These are phyloP conservation scores for Drosophila cracens DNA, from an alignment of 2,888 invertebrate species.

Conservation along the genomic window DNA sequence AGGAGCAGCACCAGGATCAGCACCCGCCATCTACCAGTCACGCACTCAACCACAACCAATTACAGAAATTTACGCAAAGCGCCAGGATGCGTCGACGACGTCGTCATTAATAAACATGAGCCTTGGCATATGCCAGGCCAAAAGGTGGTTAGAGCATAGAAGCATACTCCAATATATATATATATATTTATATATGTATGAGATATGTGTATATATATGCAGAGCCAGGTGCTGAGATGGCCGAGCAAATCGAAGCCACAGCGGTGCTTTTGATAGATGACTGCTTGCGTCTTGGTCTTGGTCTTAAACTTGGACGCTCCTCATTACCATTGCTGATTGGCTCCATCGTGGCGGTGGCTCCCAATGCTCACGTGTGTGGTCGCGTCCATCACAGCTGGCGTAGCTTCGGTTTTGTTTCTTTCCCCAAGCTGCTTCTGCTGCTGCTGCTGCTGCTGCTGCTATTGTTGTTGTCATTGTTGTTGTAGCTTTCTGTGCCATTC, in stretches of 20 bases:
- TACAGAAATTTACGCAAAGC: constrained; percentile 75
- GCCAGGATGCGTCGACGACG: constrained; percentile 62
- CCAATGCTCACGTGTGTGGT: constrained; percentile 66
- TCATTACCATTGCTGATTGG: constrained; percentile 76
- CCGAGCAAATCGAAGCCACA: constrained; percentile 60
- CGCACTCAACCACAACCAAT: constrained; percentile 75
- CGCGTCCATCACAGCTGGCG: constrained; percentile 69
- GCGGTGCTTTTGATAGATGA: constrained; percentile 74
- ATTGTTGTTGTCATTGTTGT: constrained; percentile 30
- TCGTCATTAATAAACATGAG: constrained; percentile 76
- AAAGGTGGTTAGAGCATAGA: constrained; percentile 32
- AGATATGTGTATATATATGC: neutral
- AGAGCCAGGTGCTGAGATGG: constrained; percentile 47
- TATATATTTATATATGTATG: neutral
- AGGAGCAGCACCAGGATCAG: constrained; percentile 13
- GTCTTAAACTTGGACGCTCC: constrained; percentile 50
- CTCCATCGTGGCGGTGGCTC: constrained; percentile 48
- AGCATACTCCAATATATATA: constrained; percentile 6
- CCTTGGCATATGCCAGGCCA: constrained; percentile 41
- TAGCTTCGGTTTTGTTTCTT: constrained; percentile 38
- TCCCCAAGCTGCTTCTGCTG: neutral
- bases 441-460: neutral
- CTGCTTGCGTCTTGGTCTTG: constrained; percentile 37
- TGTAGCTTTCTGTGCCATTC: constrained; percentile 45
- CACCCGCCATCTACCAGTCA: constrained; percentile 29